Conservation (phyloP, 2,888 invertebrate genomes). For the Polymixis flavicincta region DNA sequence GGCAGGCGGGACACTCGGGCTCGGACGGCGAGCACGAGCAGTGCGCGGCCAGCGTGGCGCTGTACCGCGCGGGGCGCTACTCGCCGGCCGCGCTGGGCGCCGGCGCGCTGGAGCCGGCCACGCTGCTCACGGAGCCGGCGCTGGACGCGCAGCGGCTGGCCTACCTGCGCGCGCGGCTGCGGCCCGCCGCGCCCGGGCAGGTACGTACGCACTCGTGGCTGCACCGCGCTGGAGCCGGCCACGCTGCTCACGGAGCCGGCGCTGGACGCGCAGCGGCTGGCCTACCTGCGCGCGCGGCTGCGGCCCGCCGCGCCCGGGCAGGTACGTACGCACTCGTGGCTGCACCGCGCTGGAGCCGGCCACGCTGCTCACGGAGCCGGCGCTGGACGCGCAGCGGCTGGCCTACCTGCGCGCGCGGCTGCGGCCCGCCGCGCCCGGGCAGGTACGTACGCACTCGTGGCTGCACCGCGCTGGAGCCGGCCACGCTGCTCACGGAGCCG, state of each 20-base stretch:
- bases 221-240: conserved; percentile 93
- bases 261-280: conserved; percentile 94
- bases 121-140: conserved; percentile 93
- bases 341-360: conserved; percentile 93
- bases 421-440: background rate
- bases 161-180: conserved; percentile 91
- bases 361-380: conserved; percentile 94
- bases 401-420: conserved; percentile 92
- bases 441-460: too few species aligned
- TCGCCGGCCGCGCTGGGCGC: conserved; percentile 93
- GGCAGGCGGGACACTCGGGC: conserved; percentile 11
- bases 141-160: conserved; percentile 94
- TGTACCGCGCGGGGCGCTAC: conserved; percentile 95
- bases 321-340: too few species aligned
- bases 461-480: conserved; percentile 93
- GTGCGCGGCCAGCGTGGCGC: conserved; percentile 72
- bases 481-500: conserved; percentile 94
- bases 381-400: conserved; percentile 94
- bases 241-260: conserved; percentile 94
- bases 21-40: conserved; percentile 51
- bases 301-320: background rate
- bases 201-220: too few species aligned
- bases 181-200: background rate
- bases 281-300: conserved; percentile 92
- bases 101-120: conserved; percentile 93